Percentiles rank a stretch among this genome's conserved stretches.
Conservation (phyloP, 2,113 vertebrate species). For the Pampusana beccarii region DNA sequence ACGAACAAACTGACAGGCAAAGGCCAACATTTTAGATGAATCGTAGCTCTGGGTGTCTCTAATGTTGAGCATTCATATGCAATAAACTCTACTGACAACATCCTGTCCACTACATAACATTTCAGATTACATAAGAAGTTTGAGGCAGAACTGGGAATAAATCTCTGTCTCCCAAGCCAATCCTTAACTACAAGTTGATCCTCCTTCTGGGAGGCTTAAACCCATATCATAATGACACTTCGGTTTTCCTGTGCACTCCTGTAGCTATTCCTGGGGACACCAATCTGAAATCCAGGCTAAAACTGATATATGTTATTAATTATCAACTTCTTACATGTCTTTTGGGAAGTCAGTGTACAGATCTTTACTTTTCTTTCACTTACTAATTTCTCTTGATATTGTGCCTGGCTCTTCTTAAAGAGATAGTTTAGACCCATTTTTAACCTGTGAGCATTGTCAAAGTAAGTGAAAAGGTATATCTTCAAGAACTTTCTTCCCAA, state of each 20-base stretch:
- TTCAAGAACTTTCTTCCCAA: neutral
- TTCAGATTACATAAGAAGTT: neutral
- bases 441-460: neutral
- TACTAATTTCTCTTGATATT: accelerated
- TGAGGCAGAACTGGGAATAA: neutral
- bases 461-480: neutral
- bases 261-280: neutral
- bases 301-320: neutral
- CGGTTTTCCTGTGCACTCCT: accelerated
- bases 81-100: neutral
- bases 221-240: neutral
- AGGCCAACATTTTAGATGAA: neutral
- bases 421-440: neutral
- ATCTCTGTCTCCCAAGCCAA: neutral
- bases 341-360: neutral
- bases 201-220: neutral
- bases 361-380: neutral
- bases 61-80: neutral
- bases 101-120: neutral
- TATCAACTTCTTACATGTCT: neutral
- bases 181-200: neutral
- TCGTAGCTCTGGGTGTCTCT: neutral
- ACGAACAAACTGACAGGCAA: neutral
- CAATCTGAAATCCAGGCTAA: neutral
- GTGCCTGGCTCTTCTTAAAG: neutral